Percentiles rank a stretch among this genome's conserved stretches.
Evolutionary conservation across 2,888 invertebrate genomes (phyloP).

Genomic region (Pelosia muscerda): DNA sequence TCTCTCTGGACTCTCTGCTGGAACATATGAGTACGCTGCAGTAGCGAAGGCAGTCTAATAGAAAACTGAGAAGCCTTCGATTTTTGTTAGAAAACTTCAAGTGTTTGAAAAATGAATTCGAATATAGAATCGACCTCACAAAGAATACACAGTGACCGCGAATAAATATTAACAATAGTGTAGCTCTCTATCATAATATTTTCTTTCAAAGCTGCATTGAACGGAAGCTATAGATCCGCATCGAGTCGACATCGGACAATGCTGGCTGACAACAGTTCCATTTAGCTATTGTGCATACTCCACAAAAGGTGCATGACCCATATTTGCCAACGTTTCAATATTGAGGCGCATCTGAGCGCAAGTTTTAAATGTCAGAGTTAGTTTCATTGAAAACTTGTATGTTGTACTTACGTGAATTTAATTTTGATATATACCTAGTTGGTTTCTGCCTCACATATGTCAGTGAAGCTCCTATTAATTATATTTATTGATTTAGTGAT

Average conservation of each 20-base stretch:
- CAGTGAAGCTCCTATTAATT: too few species aligned
- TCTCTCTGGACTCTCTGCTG: too few species aligned
- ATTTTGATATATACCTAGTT: too few species aligned
- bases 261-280: constrained; percentile 73
- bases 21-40: too few species aligned
- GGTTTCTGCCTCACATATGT: too few species aligned
- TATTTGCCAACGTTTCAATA: constrained; percentile 45
- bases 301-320: constrained; percentile 48
- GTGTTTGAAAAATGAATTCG: background rate
- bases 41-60: too few species aligned
- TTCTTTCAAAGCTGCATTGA: constrained; percentile 65
- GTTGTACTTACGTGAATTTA: too few species aligned
- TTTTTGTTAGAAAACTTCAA: background rate
- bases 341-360: constrained; percentile 46
- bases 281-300: constrained; percentile 68
- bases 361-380: constrained; percentile 38
- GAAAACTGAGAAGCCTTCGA: background rate
- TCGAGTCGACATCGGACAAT: constrained; percentile 77
- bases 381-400: background rate
- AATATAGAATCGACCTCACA: background rate
- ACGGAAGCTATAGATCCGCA: constrained; percentile 73
- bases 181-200: constrained; percentile 49
- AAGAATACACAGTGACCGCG: constrained; percentile 1
- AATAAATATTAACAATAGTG: constrained; percentile 24
- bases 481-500: too few species aligned